A percentile compares a stretch with the other conserved stretches of the same genome.
phyloP scores from a whole-genome alignment of 2,888 invertebrate genomes.

The Emmelina monodactyla region DNA sequence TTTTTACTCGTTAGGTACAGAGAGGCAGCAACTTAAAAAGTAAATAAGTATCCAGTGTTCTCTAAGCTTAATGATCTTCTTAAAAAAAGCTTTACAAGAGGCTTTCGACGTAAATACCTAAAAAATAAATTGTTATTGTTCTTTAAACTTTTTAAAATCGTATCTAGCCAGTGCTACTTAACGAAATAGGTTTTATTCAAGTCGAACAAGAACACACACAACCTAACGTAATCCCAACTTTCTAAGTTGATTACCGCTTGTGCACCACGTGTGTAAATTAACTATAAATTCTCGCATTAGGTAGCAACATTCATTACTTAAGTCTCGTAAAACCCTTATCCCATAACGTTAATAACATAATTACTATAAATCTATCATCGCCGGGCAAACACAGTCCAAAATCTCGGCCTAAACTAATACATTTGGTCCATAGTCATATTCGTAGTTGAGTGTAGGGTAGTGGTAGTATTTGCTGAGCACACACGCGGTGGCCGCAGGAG shows the following conservation, averaged over 20 bases:
- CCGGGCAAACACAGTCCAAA: slow-evolving; percentile 62
- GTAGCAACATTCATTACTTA: slow-evolving; percentile 63
- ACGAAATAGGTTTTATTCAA: too few species aligned
- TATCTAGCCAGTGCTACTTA: too few species aligned
- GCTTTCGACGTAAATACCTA: too few species aligned
- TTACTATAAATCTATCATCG: slow-evolving; percentile 68
- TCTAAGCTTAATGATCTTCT: too few species aligned
- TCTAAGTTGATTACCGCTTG: too few species aligned
- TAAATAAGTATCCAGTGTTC: slow-evolving; percentile 35
- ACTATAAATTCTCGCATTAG: slow-evolving; percentile 60
- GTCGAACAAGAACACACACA: too few species aligned
- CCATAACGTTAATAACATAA: slow-evolving; percentile 67
- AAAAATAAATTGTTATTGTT: too few species aligned
- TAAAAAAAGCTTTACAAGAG: too few species aligned
- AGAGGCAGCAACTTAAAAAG: slow-evolving; percentile 23
- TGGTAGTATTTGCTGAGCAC: slow-evolving; percentile 62
- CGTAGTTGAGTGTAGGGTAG: slow-evolving; percentile 61
- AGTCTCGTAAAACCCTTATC: slow-evolving; percentile 65
- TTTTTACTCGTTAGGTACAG: slow-evolving; percentile 44
- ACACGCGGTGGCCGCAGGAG: slow-evolving; percentile 60
- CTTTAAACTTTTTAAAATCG: too few species aligned
- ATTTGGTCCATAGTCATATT: slow-evolving; percentile 66
- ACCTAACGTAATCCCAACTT: too few species aligned
- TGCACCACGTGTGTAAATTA: slow-evolving; percentile 50
- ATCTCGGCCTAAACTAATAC: slow-evolving; percentile 67